phyloP scores from a whole-genome alignment of 2,797 vertebrate species.

The Dendrocincla fuliginosa region DNA sequence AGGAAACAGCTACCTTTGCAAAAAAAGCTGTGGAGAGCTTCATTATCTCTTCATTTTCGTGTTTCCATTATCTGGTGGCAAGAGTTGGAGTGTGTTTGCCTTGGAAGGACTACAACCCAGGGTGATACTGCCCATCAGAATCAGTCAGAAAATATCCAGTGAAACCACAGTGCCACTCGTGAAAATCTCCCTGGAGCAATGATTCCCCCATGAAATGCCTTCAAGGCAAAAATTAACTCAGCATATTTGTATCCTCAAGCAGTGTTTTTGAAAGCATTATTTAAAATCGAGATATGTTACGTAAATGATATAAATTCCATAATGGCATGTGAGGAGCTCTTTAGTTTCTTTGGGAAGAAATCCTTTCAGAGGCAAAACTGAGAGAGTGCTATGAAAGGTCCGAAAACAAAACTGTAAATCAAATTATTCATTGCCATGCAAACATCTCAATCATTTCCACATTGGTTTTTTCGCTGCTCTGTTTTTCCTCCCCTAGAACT shows the following conservation, averaged over 20 bases:
- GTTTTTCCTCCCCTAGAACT: background rate
- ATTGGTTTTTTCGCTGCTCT: background rate
- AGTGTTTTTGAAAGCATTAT: background rate
- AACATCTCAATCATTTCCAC: slow-evolving; percentile 12
- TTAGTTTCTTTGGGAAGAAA: background rate
- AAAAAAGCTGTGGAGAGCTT: background rate
- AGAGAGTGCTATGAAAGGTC: background rate
- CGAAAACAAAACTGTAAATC: slow-evolving; percentile 55
- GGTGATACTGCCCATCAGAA: background rate
- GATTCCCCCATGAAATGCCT: background rate
- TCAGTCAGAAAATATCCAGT: background rate
- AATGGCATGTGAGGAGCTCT: background rate
- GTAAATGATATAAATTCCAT: background rate
- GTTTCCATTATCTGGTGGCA: background rate
- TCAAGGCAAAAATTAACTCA: background rate
- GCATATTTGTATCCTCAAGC: background rate
- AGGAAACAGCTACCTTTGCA: background rate
- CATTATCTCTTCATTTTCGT: background rate
- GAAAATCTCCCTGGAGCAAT: background rate
- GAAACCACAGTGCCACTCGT: background rate
- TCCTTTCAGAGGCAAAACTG: background rate
- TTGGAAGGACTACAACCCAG: background rate
- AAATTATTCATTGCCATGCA: background rate
- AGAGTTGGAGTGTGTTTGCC: background rate
- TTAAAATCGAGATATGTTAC: background rate